A percentile compares a stretch with the other conserved stretches of the same genome.
Conservation (phyloP, 2,113 vertebrate genomes). For the Stercorarius parasiticus region DNA sequence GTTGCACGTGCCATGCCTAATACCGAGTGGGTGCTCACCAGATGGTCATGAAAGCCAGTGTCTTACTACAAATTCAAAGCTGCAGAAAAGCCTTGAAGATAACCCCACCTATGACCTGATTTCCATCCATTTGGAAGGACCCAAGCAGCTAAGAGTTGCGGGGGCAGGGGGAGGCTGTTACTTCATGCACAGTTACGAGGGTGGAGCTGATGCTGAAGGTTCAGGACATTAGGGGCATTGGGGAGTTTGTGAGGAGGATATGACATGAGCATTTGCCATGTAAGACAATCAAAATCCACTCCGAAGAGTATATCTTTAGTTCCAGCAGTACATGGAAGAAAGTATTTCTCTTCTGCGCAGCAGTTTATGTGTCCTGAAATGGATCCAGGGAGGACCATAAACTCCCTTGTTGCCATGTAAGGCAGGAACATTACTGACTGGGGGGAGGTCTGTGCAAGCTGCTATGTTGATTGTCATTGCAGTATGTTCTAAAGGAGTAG, state of each 20-base stretch:
- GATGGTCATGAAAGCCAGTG: background rate
- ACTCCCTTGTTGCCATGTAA: background rate
- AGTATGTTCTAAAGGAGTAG: background rate
- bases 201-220: background rate
- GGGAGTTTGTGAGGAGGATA: background rate
- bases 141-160: background rate
- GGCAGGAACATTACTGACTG: background rate
- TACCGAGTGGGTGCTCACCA: background rate
- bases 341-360: background rate
- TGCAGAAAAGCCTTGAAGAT: background rate
- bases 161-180: fast-evolving
- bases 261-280: background rate
- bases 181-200: background rate
- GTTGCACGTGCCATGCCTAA: fast-evolving
- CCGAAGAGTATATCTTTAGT: background rate
- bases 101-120: background rate
- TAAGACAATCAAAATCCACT: background rate
- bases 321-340: background rate
- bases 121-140: fast-evolving
- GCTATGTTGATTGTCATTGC: background rate
- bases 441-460: background rate
- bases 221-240: background rate
- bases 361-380: background rate
- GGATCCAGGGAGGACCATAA: background rate
- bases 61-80: background rate